Conservation (phyloP, 2,113 vertebrate genomes). For the Mormyrus lacerda region DNA sequence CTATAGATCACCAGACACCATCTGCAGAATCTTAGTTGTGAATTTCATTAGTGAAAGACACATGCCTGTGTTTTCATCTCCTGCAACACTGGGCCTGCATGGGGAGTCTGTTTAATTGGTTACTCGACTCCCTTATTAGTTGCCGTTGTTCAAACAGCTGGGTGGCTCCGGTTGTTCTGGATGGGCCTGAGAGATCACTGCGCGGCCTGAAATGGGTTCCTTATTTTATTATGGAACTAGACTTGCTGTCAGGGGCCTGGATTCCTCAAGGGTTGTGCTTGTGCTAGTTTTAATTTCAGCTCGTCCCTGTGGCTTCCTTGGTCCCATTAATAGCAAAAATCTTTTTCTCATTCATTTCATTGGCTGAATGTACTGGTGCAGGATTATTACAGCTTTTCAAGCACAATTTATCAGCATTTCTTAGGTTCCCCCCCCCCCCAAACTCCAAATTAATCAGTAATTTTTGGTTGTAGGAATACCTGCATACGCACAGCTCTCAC, state of each 20-base stretch:
- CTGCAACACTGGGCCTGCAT: not conserved
- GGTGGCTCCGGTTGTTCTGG: not conserved
- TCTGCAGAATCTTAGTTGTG: not conserved
- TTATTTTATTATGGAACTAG: conserved; percentile 10
- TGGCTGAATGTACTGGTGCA: not conserved
- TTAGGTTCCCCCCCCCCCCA: too few relatives aligned
- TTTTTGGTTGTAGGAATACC: not conserved
- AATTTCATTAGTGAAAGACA: not conserved
- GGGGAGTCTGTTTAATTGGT: not conserved
- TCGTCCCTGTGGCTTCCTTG: not conserved
- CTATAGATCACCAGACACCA: not conserved
- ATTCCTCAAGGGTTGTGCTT: not conserved
- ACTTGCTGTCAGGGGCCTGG: not conserved
- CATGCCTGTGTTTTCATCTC: not conserved
- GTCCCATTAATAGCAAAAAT: conserved; percentile 10
- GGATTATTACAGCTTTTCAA: not conserved
- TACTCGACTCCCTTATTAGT: not conserved
- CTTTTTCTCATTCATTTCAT: not conserved
- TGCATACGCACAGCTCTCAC: not conserved
- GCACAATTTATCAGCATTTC: not conserved
- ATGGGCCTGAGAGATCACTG: not conserved
- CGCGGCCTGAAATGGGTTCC: not conserved
- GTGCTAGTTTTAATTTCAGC: conserved; percentile 10
- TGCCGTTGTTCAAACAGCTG: not conserved
- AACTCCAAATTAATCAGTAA: not conserved